These are phyloP conservation scores for Chelon labrosus DNA, from an alignment of 2,797 vertebrate genomes.

Conservation along the genomic window DNA sequence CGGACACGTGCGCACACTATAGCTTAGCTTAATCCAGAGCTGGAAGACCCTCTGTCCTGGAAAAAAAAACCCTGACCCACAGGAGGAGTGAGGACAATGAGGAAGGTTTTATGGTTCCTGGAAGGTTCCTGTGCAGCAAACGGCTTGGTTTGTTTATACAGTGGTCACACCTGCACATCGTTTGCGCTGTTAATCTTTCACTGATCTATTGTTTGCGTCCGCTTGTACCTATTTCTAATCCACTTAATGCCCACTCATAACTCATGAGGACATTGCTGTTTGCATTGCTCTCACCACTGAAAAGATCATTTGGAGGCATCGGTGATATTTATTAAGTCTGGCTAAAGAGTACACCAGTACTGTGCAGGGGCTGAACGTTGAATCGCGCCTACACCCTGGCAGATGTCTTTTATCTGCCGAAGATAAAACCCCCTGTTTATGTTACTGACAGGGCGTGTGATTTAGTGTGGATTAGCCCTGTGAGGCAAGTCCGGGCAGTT, in stretches of 20 bases:
- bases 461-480: background rate
- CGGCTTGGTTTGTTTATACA: background rate
- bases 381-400: background rate
- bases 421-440: background rate
- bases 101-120: slow-evolving; percentile 3
- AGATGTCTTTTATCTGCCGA: background rate
- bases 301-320: background rate
- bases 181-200: slow-evolving; percentile 1
- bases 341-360: background rate
- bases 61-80: slow-evolving; percentile 15
- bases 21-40: slow-evolving; percentile 60
- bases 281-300: background rate
- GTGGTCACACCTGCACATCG: slow-evolving; percentile 11
- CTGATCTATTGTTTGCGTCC: background rate
- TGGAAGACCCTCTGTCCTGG: slow-evolving; percentile 29
- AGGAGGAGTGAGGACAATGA: slow-evolving; percentile 7
- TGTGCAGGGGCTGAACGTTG: background rate
- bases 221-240: background rate
- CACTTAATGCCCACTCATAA: background rate
- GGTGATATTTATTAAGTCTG: background rate
- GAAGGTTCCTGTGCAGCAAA: background rate
- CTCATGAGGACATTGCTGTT: no score
- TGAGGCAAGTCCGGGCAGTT: background rate
- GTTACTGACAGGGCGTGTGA: background rate
- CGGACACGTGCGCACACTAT: slow-evolving; percentile 6